phyloP scores from a whole-genome alignment of 2,797 vertebrate genomes.

The Macropodus opercularis region DNA sequence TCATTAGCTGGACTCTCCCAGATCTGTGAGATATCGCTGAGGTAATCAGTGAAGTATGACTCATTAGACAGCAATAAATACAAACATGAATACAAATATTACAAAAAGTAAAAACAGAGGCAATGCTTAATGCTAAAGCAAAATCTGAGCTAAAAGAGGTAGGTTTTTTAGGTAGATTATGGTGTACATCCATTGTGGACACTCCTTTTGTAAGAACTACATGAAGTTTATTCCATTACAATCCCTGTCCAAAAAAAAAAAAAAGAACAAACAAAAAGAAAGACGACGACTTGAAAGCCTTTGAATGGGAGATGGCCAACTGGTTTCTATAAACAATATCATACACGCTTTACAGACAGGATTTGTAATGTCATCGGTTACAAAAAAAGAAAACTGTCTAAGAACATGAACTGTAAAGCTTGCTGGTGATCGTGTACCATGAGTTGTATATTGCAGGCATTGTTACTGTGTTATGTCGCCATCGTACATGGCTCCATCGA shows the following conservation, averaged over 20 bases:
- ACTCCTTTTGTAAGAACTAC: slow-evolving; percentile 76
- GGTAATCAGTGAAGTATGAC: slow-evolving; percentile 84
- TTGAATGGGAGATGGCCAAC: slow-evolving; percentile 52
- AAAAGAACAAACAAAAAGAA: slow-evolving; percentile 26
- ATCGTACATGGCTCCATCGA: slow-evolving; percentile 34
- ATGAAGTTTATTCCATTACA: slow-evolving; percentile 77
- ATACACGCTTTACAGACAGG: slow-evolving; percentile 60
- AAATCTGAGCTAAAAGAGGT: slow-evolving; percentile 83
- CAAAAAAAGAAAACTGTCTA: slow-evolving; percentile 63
- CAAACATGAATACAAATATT: slow-evolving; percentile 86
- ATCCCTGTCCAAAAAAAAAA: slow-evolving; percentile 71
- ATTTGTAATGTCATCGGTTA: slow-evolving; percentile 72
- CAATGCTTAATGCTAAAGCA: slow-evolving; percentile 82
- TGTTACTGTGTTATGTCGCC: slow-evolving; percentile 59
- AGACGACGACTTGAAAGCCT: slow-evolving; percentile 47
- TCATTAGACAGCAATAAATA: slow-evolving; percentile 88
- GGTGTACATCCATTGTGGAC: slow-evolving; percentile 80
- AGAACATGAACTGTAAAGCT: slow-evolving; percentile 75
- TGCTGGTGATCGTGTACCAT: slow-evolving; percentile 81
- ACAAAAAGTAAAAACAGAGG: slow-evolving; percentile 85
- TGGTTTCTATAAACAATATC: slow-evolving; percentile 46
- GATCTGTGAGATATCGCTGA: slow-evolving; percentile 82
- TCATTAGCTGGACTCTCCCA: slow-evolving; percentile 84
- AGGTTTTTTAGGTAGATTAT: slow-evolving; percentile 81
- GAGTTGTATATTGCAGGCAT: slow-evolving; percentile 67